phyloP scores from a whole-genome alignment of 2,888 invertebrate genomes.

The Tupiocoris notatus region DNA sequence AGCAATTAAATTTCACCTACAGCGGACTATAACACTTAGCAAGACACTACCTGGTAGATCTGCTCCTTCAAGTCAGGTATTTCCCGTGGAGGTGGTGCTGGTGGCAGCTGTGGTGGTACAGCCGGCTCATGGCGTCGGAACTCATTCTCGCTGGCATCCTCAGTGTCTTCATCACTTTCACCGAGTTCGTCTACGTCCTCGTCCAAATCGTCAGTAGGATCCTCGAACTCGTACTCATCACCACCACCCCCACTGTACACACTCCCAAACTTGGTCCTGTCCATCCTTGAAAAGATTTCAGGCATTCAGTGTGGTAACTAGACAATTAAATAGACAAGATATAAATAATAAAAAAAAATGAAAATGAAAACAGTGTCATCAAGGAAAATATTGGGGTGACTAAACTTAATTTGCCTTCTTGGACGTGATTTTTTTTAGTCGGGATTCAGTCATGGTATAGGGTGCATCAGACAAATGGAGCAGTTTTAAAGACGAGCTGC shows the following conservation, averaged over 20 bases:
- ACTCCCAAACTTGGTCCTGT: neutral
- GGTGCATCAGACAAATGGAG: too few species aligned
- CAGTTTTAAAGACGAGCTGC: too few species aligned
- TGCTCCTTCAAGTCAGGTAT: conserved; percentile 85
- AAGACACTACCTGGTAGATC: conserved; percentile 57
- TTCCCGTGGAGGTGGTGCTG: conserved; percentile 61
- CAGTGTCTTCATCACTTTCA: conserved; percentile 75
- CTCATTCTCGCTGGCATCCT: conserved; percentile 96
- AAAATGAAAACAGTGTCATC: too few species aligned
- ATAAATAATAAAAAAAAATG: too few species aligned
- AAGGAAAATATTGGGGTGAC: too few species aligned
- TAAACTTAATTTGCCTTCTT: too few species aligned
- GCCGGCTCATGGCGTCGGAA: conserved; percentile 67
- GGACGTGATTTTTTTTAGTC: too few species aligned
- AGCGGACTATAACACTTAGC: conserved; percentile 53
- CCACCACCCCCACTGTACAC: neutral
- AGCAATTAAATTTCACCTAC: neutral
- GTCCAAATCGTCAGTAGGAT: conserved; percentile 69
- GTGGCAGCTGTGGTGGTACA: neutral
- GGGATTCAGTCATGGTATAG: too few species aligned
- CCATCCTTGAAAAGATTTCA: too few species aligned
- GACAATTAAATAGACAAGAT: too few species aligned
- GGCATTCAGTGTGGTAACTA: too few species aligned
- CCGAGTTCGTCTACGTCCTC: conserved; percentile 66
- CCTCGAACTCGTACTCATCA: conserved; percentile 72